Percentiles rank a stretch among this genome's conserved stretches.
phyloP scores from a whole-genome alignment of 2,113 vertebrate genomes.

The Motacilla tschutschensis region DNA sequence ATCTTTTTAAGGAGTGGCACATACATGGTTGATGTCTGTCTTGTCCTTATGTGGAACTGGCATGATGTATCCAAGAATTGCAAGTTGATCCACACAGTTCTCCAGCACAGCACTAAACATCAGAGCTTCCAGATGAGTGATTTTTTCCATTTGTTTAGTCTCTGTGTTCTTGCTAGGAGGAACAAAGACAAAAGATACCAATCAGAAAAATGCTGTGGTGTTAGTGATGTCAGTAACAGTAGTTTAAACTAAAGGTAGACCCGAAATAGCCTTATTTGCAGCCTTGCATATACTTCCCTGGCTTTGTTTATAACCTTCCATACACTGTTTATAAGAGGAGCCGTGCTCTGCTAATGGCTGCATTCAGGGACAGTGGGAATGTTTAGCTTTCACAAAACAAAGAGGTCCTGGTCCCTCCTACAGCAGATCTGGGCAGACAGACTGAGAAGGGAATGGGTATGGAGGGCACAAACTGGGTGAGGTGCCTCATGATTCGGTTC shows the following conservation, averaged over 20 bases:
- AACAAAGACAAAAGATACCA: conserved; percentile 5
- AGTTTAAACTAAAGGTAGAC: conserved; percentile 1
- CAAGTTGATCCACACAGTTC: conserved; percentile 75
- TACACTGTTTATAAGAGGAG: conserved; percentile 13
- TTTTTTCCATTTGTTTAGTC: conserved; percentile 18
- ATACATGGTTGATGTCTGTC: conserved; percentile 41
- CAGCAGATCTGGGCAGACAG: neutral
- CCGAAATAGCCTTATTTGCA: neutral
- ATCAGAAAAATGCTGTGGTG: neutral
- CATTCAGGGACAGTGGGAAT: neutral
- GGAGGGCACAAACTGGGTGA: neutral
- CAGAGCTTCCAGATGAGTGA: conserved; percentile 66
- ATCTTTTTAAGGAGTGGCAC: neutral
- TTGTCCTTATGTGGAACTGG: conserved; percentile 4
- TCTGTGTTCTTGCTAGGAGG: neutral
- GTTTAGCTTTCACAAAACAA: conserved; percentile 42
- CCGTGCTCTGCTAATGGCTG: neutral
- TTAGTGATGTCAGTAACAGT: neutral
- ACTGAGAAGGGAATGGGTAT: neutral
- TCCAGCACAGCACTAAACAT: conserved; percentile 73
- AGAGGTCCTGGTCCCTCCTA: neutral
- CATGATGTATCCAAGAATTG: conserved; percentile 76
- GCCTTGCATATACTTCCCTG: neutral
- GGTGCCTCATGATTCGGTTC: neutral
- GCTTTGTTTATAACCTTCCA: conserved; percentile 41